Evolutionary conservation across 2,888 invertebrate species (phyloP), one percentile per base, ranked within the genome.

Genomic region (Cantharis rustica): DNA sequence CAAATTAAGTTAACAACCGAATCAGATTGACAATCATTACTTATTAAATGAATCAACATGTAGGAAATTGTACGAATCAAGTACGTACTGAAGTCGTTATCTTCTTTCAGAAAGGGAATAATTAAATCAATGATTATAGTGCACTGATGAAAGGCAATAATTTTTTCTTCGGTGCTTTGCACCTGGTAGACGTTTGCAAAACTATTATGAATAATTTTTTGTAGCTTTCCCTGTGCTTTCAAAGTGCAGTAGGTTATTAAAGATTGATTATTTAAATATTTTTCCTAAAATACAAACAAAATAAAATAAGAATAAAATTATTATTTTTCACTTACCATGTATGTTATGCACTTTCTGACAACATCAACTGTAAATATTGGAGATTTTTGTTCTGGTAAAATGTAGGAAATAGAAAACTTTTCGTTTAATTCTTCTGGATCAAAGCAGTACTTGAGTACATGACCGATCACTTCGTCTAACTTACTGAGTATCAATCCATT

Each of bases 91-190:
- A 92, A 88, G 1, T 87, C 82, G 68, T 88, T 84, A 5, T 87
- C 84, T n/a, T 88, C 68, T 2, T 83, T 77, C 7, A 90, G 78
- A 17, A 84, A 81, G 0, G 89, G 87, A 1, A 90, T 83, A 47
- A 89, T 84, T 17, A 89, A 86, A 10, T 90, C 83, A 17, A 87
- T 86, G 78, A 93, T 90, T 1, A 89, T 89, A 3, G 90, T 84
- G 80, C 91, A 93, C 0, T 91, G 89, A 82, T 93, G 90, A 61
- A 94, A 87, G 13, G 89, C 87, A 72, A 90, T 85, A 1, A 91
- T 83, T 85, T 91, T 92, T 63, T 90, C 89, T 80, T 92, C 91
- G 7, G 88, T 83, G 26, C 90, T 87, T 16, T 87, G 86, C 76
- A 89, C 89, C 13, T 87, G 85, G 26, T 90, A 85, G 5, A 93